Evolutionary conservation across 1,140 invertebrate species (phyloP), one percentile per base, ranked within the genome.

Genomic region (Glossosoma conforme): DNA sequence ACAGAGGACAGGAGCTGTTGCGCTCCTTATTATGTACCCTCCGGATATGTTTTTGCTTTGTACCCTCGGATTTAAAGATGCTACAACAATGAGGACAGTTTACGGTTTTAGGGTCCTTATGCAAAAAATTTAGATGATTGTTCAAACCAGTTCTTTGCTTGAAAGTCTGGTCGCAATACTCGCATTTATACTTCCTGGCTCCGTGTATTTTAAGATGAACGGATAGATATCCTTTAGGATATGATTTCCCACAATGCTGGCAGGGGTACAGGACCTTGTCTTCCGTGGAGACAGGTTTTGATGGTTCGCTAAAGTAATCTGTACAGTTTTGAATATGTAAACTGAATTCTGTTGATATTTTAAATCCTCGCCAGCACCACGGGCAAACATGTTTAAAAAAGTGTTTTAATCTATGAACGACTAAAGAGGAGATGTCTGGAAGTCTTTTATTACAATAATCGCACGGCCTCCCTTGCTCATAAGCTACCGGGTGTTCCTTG

Each of bases 191-290:
- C 2, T 64, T 62, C 35, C 68, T 62, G 40, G 61, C 67, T 17
- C 70, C 65, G 33, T 75, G 72, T 24, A 70, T 73, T 18, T 68
- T 41, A 66, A 75, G 69, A 38, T 75, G 72, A 10, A 71, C 63
- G 55, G 65, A 60, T 24, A 75, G 72, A 45, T 75, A 75, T 1
- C 66, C 64, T 2, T 65, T 62, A 2, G 69, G 67, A 55, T 73
- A 74, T 4, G 72, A 72, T 36, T 73, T 75, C 0, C 72, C 70
- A 59, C 70, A 75, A 48, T 72, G 66, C 52, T 75, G 70, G 60
- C 72, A 75, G 25, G 72, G 71, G 5, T 62, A 33, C 15, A 15
- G n/a, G 32, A 33, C 32, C 11, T 33, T 33, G 11, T 33, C 11
- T 33, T 11, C 11, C 4, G n/a, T 5, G n/a, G n/a, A 33, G n/a